Evolutionary conservation across 2,888 invertebrate species (phyloP).

Genomic region (Agrotis ipsilon): DNA sequence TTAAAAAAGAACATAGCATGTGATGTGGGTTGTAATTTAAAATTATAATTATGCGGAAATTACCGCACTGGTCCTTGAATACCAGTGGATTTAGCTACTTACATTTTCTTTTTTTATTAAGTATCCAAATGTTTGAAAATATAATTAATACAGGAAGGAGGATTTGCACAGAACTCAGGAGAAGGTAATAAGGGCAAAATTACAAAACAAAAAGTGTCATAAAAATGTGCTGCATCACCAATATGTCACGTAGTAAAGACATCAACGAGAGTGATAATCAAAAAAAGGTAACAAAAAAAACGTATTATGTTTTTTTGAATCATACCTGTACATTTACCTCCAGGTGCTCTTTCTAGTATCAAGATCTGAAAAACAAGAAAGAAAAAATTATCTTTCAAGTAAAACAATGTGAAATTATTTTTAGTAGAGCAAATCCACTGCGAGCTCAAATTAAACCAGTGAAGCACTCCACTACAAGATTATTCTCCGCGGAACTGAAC

Average conservation of each 20-base stretch:
- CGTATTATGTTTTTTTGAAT: background rate
- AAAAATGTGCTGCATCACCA: slow-evolving; percentile 29
- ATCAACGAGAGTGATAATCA: slow-evolving; percentile 67
- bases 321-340: background rate
- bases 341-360: background rate
- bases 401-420: background rate
- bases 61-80: no score
- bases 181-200: background rate
- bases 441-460: slow-evolving; percentile 7
- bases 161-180: no score
- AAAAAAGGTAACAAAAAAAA: background rate
- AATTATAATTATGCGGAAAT: no score
- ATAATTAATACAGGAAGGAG: no score
- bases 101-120: no score
- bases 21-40: background rate
- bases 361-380: background rate
- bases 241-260: slow-evolving; percentile 68
- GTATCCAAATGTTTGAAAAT: no score
- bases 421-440: background rate
- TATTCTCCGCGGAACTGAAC: slow-evolving; percentile 23
- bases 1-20: slow-evolving; percentile 6
- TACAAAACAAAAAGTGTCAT: background rate
- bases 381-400: background rate
- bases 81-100: no score
- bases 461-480: slow-evolving; percentile 14